Percentiles rank a stretch among this genome's conserved stretches.
These are phyloP conservation scores for Noctua janthina DNA, from an alignment of 2,888 invertebrate genomes.

Conservation along the genomic window DNA sequence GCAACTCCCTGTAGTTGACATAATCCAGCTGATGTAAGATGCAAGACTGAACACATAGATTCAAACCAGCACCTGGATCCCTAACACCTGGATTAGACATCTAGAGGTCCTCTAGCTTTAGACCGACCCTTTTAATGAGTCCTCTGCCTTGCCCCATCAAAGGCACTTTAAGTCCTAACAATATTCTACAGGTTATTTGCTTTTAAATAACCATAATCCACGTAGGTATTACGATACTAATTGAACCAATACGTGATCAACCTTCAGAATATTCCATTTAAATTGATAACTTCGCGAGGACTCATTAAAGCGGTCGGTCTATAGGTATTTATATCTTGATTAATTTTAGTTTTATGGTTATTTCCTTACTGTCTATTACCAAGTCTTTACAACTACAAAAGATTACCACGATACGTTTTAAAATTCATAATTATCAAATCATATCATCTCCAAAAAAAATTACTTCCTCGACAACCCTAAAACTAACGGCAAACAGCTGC, in stretches of 20 bases:
- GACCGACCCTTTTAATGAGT: too few relatives aligned
- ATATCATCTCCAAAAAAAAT: neutral
- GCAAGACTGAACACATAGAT: neutral
- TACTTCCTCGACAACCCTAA: constrained; percentile 43
- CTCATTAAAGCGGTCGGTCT: too few relatives aligned
- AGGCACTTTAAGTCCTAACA: too few relatives aligned
- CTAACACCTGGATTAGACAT: neutral
- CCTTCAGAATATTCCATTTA: too few relatives aligned
- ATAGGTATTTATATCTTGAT: neutral
- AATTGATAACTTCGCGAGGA: too few relatives aligned
- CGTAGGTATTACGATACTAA: too few relatives aligned
- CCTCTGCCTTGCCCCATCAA: too few relatives aligned
- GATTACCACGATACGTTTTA: neutral
- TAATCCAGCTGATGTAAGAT: neutral
- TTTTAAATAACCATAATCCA: too few relatives aligned
- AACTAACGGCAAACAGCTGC: constrained; percentile 43
- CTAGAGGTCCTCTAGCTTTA: neutral
- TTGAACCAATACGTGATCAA: too few relatives aligned
- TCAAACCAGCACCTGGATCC: neutral
- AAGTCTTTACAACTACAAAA: neutral
- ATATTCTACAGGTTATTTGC: too few relatives aligned
- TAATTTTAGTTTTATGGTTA: neutral
- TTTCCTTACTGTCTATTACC: neutral
- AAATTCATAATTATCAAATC: neutral
- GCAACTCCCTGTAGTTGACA: neutral